Evolutionary conservation across 2,888 invertebrate species (phyloP).

Genomic region (Meteorus colon): DNA sequence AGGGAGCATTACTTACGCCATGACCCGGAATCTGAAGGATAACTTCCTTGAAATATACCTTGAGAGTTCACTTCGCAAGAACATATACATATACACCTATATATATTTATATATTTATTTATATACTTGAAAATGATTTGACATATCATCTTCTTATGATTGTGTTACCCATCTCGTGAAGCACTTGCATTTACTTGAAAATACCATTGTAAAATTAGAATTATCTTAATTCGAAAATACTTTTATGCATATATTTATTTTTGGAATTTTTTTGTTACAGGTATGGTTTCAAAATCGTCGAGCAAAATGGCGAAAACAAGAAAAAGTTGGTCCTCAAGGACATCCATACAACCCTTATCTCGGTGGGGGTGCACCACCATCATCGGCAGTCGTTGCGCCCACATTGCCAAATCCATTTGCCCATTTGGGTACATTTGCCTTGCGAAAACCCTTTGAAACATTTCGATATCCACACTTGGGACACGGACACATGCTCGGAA

Average conservation of each 20-base stretch:
- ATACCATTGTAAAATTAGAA: slow-evolving; percentile 17
- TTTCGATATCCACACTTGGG: slow-evolving; percentile 81
- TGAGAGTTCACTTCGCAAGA: neutral
- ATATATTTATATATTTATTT: neutral
- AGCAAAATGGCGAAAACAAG: slow-evolving; percentile 95
- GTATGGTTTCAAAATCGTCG: slow-evolving; percentile 96
- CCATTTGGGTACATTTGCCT: slow-evolving; percentile 82
- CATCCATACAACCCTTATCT: slow-evolving; percentile 93
- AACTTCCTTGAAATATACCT: slow-evolving; percentile 50
- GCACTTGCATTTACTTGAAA: neutral
- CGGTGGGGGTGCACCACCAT: slow-evolving; percentile 78
- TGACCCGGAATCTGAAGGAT: slow-evolving; percentile 55
- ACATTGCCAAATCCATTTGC: slow-evolving; percentile 88
- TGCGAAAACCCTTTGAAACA: slow-evolving; percentile 77
- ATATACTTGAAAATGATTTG: neutral
- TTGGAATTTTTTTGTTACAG: slow-evolving; percentile 75
- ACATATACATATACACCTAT: neutral
- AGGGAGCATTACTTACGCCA: slow-evolving; percentile 49
- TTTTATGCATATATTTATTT: neutral
- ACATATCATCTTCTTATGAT: too few species aligned
- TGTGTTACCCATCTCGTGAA: too few species aligned
- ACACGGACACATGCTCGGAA: slow-evolving; percentile 75
- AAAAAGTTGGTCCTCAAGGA: slow-evolving; percentile 92
- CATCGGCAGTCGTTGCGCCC: slow-evolving; percentile 78
- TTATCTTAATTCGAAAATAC: slow-evolving; percentile 11